Conservation (phyloP, 2,888 invertebrate species). For the Mythimna vitellina region DNA sequence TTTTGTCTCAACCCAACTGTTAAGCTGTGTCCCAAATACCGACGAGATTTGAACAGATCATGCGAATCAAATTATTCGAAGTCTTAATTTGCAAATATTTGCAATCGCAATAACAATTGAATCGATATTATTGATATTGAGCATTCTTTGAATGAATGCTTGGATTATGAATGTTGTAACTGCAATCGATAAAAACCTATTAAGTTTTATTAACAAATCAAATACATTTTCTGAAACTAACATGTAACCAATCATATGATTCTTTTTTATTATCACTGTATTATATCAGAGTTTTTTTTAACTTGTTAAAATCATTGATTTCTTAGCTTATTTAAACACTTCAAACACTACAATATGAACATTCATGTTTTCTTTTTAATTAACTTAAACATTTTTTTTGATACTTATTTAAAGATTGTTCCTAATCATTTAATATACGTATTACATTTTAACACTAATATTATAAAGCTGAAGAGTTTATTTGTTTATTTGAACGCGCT, state of each 20-base stretch:
- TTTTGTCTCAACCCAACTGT: neutral
- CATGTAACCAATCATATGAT: neutral
- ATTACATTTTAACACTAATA: neutral
- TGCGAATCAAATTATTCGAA: slow-evolving; percentile 12
- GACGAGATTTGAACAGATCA: slow-evolving; percentile 9
- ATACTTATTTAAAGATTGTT: neutral
- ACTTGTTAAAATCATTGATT: neutral
- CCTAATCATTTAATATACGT: neutral
- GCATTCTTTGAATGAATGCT: slow-evolving; percentile 18
- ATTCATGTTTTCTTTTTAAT: neutral
- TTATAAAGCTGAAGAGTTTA: too few relatives aligned
- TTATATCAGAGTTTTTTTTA: too few relatives aligned
- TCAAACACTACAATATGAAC: neutral
- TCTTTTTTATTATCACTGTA: neutral
- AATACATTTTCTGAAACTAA: neutral
- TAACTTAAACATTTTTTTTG: neutral
- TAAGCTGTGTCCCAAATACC: neutral
- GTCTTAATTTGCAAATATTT: slow-evolving; percentile 7
- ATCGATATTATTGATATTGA: slow-evolving; percentile 16
- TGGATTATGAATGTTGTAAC: slow-evolving; percentile 3
- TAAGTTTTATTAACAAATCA: neutral
- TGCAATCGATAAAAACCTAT: neutral
- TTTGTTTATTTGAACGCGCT: too few relatives aligned
- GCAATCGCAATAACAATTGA: slow-evolving; percentile 13
- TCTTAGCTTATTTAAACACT: neutral